Conservation (phyloP, 1,140 invertebrate genomes). For the Atta cephalotes region DNA sequence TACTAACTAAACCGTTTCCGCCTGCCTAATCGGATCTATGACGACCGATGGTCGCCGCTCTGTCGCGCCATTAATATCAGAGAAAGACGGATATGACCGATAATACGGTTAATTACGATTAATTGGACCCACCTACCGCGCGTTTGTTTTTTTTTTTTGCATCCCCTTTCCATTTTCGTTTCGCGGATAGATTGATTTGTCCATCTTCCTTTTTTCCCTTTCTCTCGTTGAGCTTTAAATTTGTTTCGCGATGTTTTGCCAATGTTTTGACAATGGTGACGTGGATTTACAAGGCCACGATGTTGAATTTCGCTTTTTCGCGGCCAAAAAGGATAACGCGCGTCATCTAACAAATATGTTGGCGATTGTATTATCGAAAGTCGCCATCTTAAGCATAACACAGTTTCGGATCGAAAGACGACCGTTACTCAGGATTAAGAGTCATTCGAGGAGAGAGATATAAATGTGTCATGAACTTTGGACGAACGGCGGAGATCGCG, state of each 20-base stretch:
- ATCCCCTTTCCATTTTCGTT: neutral
- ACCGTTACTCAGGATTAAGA: slow-evolving; percentile 75
- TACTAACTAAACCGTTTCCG: slow-evolving; percentile 52
- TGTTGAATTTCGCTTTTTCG: neutral
- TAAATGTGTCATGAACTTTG: neutral
- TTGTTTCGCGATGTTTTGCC: neutral
- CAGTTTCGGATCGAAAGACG: slow-evolving; percentile 60
- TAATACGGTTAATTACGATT: slow-evolving; percentile 24
- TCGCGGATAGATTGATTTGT: neutral
- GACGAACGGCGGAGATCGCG: neutral
- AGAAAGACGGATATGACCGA: neutral
- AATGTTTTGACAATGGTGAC: neutral
- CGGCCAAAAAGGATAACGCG: slow-evolving; percentile 26
- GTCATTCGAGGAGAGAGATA: slow-evolving; percentile 24
- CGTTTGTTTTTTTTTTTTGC: neutral
- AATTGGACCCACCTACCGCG: slow-evolving; percentile 1
- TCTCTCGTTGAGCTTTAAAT: neutral
- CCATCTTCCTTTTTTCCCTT: neutral
- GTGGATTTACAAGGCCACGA: neutral
- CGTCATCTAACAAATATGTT: slow-evolving; percentile 32
- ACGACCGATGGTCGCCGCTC: slow-evolving; percentile 16
- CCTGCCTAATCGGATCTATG: slow-evolving; percentile 45
- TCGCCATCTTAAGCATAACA: neutral
- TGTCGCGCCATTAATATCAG: slow-evolving; percentile 42
- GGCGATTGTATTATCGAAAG: slow-evolving; percentile 3